These are phyloP conservation scores for Hyperoodon ampullatus DNA, from an alignment of 2,113 vertebrate species.

Conservation along the genomic window DNA sequence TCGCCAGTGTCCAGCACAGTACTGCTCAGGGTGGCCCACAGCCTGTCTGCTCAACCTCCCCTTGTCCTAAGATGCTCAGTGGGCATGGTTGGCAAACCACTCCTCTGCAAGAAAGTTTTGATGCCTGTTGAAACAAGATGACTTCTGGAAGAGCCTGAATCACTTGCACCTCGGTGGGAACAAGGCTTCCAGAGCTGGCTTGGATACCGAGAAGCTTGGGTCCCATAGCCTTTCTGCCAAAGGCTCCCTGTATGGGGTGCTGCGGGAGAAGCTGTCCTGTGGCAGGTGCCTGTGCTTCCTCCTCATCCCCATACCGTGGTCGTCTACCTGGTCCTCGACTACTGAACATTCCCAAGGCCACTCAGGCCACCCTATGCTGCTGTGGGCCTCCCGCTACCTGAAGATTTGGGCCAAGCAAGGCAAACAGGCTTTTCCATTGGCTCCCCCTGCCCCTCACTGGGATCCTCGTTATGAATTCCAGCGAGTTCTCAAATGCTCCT, in stretches of 20 bases:
- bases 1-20: not conserved
- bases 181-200: not conserved
- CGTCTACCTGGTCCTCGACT: not conserved
- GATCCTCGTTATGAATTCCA: not conserved
- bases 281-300: not conserved
- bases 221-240: not conserved
- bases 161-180: fast-evolving
- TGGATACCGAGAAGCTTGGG: not conserved
- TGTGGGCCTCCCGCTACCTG: not conserved
- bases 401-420: not conserved
- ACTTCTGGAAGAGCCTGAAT: not conserved
- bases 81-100: not conserved
- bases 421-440: not conserved
- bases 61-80: not conserved
- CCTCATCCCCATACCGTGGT: not conserved
- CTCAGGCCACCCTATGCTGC: not conserved
- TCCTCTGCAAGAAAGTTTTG: not conserved
- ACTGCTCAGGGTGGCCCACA: not conserved
- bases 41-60: not conserved
- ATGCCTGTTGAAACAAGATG: not conserved
- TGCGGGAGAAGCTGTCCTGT: not conserved
- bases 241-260: no score
- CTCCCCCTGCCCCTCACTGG: not conserved
- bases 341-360: not conserved
- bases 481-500: not conserved